A percentile compares a stretch with the other conserved stretches of the same genome.
Evolutionary conservation across 1,140 invertebrate species (phyloP).

Genomic region (Macrocentrus cingulum): DNA sequence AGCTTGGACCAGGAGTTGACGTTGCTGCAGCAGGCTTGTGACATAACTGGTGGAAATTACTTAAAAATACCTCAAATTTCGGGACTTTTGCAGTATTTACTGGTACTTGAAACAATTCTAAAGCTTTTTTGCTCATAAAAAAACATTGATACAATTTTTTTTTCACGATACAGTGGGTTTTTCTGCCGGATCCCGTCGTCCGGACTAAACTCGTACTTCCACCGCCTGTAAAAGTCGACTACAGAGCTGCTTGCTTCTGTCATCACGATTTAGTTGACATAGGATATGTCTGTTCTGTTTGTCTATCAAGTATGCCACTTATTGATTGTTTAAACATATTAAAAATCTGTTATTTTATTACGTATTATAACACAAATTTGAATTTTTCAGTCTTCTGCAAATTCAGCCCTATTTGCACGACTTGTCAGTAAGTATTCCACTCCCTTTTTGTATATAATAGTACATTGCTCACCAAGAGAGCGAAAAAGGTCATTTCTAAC

Average conservation of each 20-base stretch:
- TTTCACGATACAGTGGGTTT: conserved; percentile 78
- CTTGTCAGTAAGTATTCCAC: conserved; percentile 84
- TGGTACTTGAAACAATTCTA: conserved; percentile 64
- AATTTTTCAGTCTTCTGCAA: conserved; percentile 89
- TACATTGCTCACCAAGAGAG: too few species aligned
- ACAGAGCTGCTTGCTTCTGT: conserved; percentile 96
- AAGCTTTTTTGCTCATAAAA: too few species aligned
- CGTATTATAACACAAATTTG: too few species aligned
- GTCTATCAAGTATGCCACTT: conserved; percentile 80
- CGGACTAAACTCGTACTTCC: conserved; percentile 85
- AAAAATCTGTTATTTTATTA: too few species aligned
- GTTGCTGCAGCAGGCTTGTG: conserved; percentile 91
- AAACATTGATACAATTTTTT: too few species aligned
- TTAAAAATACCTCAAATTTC: conserved; percentile 76
- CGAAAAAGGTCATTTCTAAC: too few species aligned
- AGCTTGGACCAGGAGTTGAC: conserved; percentile 89
- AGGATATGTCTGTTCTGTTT: conserved; percentile 97
- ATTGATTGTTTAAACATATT: too few species aligned
- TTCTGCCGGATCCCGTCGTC: conserved; percentile 80
- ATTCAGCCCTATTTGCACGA: conserved; percentile 96
- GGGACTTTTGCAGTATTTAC: conserved; percentile 89
- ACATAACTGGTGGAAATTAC: conserved; percentile 93
- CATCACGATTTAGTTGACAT: conserved; percentile 95
- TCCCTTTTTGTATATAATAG: too few species aligned
- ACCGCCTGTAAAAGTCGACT: conserved; percentile 88